phyloP scores from a whole-genome alignment of 2,888 invertebrate species.

The Caprella mutica region DNA sequence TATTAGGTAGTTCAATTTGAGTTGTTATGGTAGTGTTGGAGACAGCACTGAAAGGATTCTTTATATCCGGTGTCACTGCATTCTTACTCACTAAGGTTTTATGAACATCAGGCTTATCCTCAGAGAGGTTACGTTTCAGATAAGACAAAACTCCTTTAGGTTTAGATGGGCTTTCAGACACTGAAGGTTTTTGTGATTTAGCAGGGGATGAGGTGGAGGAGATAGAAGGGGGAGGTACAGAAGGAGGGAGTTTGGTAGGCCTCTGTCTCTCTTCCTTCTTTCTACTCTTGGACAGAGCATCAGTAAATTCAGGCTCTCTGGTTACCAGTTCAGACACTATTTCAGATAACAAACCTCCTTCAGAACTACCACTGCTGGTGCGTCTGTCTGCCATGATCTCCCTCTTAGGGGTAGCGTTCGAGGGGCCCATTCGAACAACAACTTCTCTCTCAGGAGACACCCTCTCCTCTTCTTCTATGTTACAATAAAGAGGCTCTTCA shows the following conservation, averaged over 20 bases:
- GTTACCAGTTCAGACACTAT: conserved; percentile 30
- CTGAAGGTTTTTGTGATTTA: neutral
- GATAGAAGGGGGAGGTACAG: neutral
- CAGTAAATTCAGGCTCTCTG: conserved; percentile 21
- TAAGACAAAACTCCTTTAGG: conserved; percentile 10
- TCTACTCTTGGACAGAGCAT: conserved; percentile 14
- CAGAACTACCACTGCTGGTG: conserved; percentile 28
- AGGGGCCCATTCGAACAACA: conserved; percentile 13
- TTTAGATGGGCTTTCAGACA: neutral
- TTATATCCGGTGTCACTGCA: neutral
- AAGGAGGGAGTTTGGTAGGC: neutral
- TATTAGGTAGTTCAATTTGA: neutral
- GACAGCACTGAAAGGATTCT: neutral
- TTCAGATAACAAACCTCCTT: conserved; percentile 32
- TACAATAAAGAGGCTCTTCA: conserved; percentile 28
- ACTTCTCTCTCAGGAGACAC: conserved; percentile 1
- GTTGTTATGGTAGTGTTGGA: conserved; percentile 5
- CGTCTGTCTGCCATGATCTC: conserved; percentile 14
- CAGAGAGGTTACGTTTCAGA: conserved; percentile 1
- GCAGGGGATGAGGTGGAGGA: neutral
- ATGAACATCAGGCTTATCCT: neutral
- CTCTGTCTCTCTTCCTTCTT: conserved; percentile 9
- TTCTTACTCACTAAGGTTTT: neutral
- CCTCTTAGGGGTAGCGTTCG: conserved; percentile 14
- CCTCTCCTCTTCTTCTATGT: conserved; percentile 9